Conservation (phyloP, 2,888 invertebrate species). For the Dynastes grantii region DNA sequence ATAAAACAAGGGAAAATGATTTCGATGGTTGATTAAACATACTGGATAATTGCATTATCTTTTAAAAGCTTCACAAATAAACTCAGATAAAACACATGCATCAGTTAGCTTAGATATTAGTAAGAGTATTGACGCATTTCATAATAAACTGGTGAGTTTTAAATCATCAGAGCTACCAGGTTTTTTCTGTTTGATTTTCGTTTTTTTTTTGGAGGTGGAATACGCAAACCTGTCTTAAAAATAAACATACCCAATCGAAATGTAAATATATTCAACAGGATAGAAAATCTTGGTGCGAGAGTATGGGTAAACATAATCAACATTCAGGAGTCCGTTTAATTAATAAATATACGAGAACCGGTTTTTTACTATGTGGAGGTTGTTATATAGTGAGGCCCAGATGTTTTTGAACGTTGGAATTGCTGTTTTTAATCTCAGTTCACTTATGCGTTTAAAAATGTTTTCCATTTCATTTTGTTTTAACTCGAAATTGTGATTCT, state of each 20-base stretch:
- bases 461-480: no score
- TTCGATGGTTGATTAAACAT: background rate
- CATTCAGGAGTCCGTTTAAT: background rate
- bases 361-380: slow-evolving; percentile 3
- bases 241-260: background rate
- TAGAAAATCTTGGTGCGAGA: background rate
- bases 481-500: background rate
- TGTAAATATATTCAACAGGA: slow-evolving; percentile 12
- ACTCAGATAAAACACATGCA: background rate
- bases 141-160: background rate
- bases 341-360: slow-evolving; percentile 17
- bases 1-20: background rate
- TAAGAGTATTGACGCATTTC: background rate
- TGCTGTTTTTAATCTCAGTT: no score
- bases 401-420: background rate
- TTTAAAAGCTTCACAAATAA: background rate
- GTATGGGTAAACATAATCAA: slow-evolving; percentile 11
- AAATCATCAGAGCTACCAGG: no score
- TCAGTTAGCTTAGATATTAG: no score
- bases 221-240: background rate
- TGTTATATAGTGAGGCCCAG: background rate
- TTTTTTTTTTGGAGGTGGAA: background rate
- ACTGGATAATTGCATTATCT: slow-evolving; percentile 10
- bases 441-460: no score
- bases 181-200: background rate